Base-by-base conservation (phyloP, 2,113 vertebrate genomes). In the Leptocoma aspasia region DNA sequence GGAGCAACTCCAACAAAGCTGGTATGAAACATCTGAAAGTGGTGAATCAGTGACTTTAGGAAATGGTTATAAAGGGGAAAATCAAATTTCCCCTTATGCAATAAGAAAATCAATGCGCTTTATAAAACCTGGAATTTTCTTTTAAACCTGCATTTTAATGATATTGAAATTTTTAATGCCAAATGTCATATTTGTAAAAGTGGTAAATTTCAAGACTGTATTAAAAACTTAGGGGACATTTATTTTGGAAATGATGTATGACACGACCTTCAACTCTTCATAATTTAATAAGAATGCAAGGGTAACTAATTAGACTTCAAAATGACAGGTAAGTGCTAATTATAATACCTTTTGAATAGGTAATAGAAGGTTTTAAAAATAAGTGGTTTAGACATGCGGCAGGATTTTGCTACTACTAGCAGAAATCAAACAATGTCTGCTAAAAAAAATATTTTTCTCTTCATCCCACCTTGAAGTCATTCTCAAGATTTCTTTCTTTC, bases 251-350 rank as follows among this genome's bases (percentile, higher is more conserved):
- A 79, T 82, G 21, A 90, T 85, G 28, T 61, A 77, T 84, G 83
- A 86, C 81, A 73, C 72, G 83, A 91, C 93, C 89, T 94, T 94
- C 89, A 94, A 75, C 18, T 66, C 44, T 94, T 92, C 73, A 57
- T 82, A 91, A 71, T 64, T 91, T 84, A 78, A 41, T 78, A 65
- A 92, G n/a, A 95, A 76, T 87, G 26, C 44, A 86, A 87, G 31
- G 14, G 41, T 92, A 69, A 79, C 72, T 91, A 93, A 94, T 95
- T 84, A 92, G 57, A 68, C 65, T 95, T 91, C 61, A 72, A 86
- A 83, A 84, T 89, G 72, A 94, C 88, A 96, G 77, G 82, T 82
- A 90, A 89, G 27, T 94, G 57, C 22, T 96, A 92, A 83, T 93
- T 88, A 79, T 45, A 65, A 80, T 68, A 76, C 49, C 33, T 86